Percentiles rank a stretch among this genome's conserved stretches.
Conservation (phyloP, 2,113 vertebrate species). For the Sphaerodactylus townsendi region DNA sequence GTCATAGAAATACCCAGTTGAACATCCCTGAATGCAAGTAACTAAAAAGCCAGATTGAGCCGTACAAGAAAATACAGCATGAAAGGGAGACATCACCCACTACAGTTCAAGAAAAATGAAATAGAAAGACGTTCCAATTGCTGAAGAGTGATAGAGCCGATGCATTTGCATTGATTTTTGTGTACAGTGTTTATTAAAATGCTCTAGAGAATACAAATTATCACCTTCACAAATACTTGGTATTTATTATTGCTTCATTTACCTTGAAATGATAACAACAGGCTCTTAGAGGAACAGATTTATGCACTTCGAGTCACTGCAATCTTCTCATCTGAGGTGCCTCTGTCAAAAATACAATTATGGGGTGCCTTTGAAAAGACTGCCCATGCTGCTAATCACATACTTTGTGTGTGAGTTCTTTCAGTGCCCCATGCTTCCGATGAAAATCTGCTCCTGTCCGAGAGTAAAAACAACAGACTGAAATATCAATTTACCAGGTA, state of each 20-base stretch:
- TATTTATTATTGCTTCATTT: conserved; percentile 66
- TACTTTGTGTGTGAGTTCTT: conserved; percentile 14
- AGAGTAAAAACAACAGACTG: not conserved
- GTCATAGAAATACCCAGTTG: not conserved
- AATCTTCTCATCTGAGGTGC: conserved; percentile 18
- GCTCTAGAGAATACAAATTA: conserved; percentile 32
- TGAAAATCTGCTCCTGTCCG: not conserved
- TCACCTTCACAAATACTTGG: conserved; percentile 65
- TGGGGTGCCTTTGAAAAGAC: conserved; percentile 45
- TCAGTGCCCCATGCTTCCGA: not conserved
- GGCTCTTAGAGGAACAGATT: conserved; percentile 62
- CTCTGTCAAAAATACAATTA: conserved; percentile 32
- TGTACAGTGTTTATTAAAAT: conserved; percentile 65
- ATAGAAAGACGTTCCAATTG: not conserved
- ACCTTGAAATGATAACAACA: conserved; percentile 60
- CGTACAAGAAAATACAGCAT: not conserved
- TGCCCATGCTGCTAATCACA: conserved; percentile 48
- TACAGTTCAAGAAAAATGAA: not conserved
- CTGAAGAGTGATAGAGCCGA: conserved; percentile 17
- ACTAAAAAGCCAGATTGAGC: not conserved
- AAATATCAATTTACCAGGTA: too few species aligned
- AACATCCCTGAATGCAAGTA: not conserved
- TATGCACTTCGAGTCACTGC: conserved; percentile 42
- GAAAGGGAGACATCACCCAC: not conserved
- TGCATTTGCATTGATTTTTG: conserved; percentile 55